Evolutionary conservation across 2,797 vertebrate species (phyloP).

Genomic region (Enteromius treurensis): DNA sequence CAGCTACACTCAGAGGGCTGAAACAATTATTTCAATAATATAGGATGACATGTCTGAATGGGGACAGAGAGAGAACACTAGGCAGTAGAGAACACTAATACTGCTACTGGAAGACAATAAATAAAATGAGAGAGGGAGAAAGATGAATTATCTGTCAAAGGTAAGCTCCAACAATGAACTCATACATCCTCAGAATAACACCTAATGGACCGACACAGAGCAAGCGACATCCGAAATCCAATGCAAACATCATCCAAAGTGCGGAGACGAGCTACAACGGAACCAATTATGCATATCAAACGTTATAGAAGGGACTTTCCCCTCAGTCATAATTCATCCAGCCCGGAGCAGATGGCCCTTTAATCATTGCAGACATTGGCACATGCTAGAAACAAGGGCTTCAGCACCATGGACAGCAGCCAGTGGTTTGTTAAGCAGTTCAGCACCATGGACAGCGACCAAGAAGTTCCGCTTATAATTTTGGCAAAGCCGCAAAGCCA

Average conservation of each 20-base stretch:
- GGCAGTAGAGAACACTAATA: conserved; percentile 15
- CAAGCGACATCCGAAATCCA: conserved; percentile 18
- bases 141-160: conserved; percentile 32
- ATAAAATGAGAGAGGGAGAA: conserved; percentile 25
- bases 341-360: conserved; percentile 53
- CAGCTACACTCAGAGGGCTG: conserved; percentile 5
- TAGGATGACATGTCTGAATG: conserved; percentile 29
- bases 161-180: conserved; percentile 37
- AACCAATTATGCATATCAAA: conserved; percentile 54
- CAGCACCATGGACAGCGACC: conserved; percentile 32
- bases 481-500: conserved; percentile 37
- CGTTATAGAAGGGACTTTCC: conserved; percentile 51
- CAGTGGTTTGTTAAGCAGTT: conserved; percentile 41
- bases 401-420: conserved; percentile 37
- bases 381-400: conserved; percentile 39
- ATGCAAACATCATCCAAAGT: conserved; percentile 45
- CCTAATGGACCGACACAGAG: conserved; percentile 13
- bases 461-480: conserved; percentile 18
- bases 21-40: conserved; percentile 28
- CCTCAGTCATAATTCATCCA: conserved; percentile 50
- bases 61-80: conserved; percentile 15
- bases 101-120: conserved; percentile 13
- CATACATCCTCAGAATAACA: conserved; percentile 41
- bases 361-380: conserved; percentile 45
- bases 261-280: conserved; percentile 41